Conservation (phyloP, 2,888 invertebrate species). For the Spilosoma lubricipeda region DNA sequence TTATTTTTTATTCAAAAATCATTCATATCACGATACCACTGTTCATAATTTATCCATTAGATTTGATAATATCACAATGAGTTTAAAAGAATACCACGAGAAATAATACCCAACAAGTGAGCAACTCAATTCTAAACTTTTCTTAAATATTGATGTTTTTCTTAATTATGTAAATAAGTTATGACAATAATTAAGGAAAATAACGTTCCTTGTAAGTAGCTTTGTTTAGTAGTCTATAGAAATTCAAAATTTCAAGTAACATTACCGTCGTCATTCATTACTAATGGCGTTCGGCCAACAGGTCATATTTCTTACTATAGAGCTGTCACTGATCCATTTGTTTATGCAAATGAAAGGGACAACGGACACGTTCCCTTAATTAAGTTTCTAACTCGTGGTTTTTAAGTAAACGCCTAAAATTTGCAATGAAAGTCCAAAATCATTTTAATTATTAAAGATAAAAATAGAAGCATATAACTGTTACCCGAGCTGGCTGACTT, state of each 20-base stretch:
- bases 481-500: too few species aligned
- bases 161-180: not conserved
- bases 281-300: conserved; percentile 16
- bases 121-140: not conserved
- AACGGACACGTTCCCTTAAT: conserved; percentile 31
- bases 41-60: too few species aligned
- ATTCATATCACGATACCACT: too few species aligned
- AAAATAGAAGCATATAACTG: not conserved
- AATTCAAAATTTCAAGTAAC: conserved; percentile 9
- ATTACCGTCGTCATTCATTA: conserved; percentile 14
- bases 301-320: conserved; percentile 22
- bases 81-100: not conserved
- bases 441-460: not conserved
- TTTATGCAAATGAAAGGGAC: conserved; percentile 23
- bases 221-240: not conserved
- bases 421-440: not conserved
- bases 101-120: too few species aligned
- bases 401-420: conserved; percentile 1
- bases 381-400: conserved; percentile 10
- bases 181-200: conserved; percentile 11
- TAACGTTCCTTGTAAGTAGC: not conserved
- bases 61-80: too few species aligned
- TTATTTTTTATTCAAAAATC: not conserved
- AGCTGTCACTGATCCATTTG: conserved; percentile 24
- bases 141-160: conserved; percentile 1